Evolutionary conservation across 2,113 vertebrate species (phyloP), one percentile per base, ranked within the genome.

Genomic region (Chionis minor): DNA sequence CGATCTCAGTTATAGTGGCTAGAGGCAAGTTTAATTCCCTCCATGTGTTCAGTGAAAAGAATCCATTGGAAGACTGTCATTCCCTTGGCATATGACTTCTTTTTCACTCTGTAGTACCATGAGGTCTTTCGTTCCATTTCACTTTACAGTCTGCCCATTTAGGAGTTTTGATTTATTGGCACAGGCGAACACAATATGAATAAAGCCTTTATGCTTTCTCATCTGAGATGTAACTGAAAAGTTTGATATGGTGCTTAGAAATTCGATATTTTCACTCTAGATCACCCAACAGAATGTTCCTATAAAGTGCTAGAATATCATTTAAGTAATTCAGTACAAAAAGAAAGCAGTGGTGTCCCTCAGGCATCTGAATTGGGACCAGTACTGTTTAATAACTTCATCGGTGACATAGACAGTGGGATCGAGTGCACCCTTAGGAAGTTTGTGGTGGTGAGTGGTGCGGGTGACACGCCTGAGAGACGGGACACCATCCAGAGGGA

Each of bases 151-250:
- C 51, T 94, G 40, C 51, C 42, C 88, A 78, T 63, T 97, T 90
- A 96, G 85, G 28, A 80, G 17, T 16, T 54, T 42, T 21, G 49
- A 66, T 92, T 92, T 81, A 27, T 22, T 73, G 49, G 17, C 75
- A 88, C 22, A 80, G 14, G 26, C 27, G 1, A 91, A 49, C 49
- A 85, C 35, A 88, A 94, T 86, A 94, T 95, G 92, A 96, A 95
- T 96, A 92, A 94, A 94, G 94, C 8, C 92, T 95, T 96, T 96
- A 90, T 97, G 67, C 18, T 81, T 95, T 73, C 51, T 66, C 33
- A 86, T 88, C 67, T 74, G 33, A 92, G 72, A 86, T 38, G 33
- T 30, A 86, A 70, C 45, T 42, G 32, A 83, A 70, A 74, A 45
- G 55, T 67, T 92, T 11, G 15, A 55, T 74, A 71, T 20, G 38